Base-by-base conservation (phyloP, 2,113 vertebrate species). In the Podocnemis expansa region DNA sequence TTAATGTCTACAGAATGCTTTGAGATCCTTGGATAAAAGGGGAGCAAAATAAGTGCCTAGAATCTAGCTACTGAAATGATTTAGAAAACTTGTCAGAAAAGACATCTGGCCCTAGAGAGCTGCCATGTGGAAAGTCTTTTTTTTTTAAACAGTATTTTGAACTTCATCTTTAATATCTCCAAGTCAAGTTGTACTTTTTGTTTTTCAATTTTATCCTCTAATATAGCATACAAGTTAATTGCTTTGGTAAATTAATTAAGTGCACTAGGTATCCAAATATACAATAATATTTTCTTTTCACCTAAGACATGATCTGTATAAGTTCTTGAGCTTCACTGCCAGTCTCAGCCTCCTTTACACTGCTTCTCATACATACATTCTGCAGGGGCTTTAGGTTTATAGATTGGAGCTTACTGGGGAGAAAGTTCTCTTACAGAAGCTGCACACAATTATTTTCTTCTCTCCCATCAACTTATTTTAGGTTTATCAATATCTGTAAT, bases 41-140 rank as follows among this genome's bases (percentile, higher is more conserved):
- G 31, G 34, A 0, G 0, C 24, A 84, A 67, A 22, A 12, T 43
- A 60, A 63, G 63, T 54, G 85, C 4, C 85, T 24, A 27, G 2
- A 0, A 76, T 43, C 8, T 3, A 34, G 95, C 41, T 43, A 2
- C 63, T 73, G n/a, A 41, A 73, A 41, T 1, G 1, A 47, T 54
- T 89, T 6, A 88, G 63, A 89, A 78, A 91, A 60, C 1, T 5
- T 73, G 70, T 38, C 76, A 38, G 6, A 13, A 34, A 51, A 91
- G 80, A 89, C 75, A 1, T 1, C 45, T 84, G 27, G 45, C 55
- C 85, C 31, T n/a, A 43, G 38, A 85, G 16, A 73, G 27, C 31
- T 73, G 43, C 38, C 4, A 2, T 6, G 78, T 73, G 70, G 70
- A 41, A n/a, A 31, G 51, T 84, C 88, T 58, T 4, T 84, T 73